phyloP scores from a whole-genome alignment of 2,888 invertebrate species.

The Metallyticus violacea region DNA sequence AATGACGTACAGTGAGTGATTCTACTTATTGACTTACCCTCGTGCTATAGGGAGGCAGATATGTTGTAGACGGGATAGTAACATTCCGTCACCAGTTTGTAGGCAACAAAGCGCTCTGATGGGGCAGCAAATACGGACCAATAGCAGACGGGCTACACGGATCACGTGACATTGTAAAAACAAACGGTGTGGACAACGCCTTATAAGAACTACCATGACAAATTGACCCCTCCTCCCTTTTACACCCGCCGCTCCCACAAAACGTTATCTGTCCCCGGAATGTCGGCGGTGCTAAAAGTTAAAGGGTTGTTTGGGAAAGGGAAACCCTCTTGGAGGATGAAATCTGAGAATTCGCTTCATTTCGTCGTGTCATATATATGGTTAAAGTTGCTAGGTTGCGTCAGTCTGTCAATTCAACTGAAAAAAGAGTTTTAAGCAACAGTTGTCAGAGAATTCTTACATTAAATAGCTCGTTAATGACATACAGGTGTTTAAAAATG shows the following conservation, averaged over 20 bases:
- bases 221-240: not conserved
- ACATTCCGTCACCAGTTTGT: not conserved
- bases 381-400: too few relatives aligned
- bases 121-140: not conserved
- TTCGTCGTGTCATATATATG: not conserved
- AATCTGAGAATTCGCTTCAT: not conserved
- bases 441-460: too few relatives aligned
- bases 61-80: not conserved
- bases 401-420: too few relatives aligned
- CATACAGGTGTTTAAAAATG: too few relatives aligned
- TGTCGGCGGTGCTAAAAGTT: not conserved
- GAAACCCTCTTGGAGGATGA: not conserved
- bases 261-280: not conserved
- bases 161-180: not conserved
- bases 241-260: too few relatives aligned
- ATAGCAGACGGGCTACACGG: not conserved
- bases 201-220: not conserved
- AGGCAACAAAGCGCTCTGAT: not conserved
- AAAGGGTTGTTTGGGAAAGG: not conserved
- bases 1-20: too few relatives aligned
- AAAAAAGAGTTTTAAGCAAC: too few relatives aligned
- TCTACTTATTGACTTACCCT: not conserved
- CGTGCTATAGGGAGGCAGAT: too few relatives aligned
- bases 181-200: not conserved
- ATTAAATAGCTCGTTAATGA: too few relatives aligned